Evolutionary conservation across 1,140 invertebrate species (phyloP), one percentile per base, ranked within the genome.

Genomic region (Drosophila takahashii): DNA sequence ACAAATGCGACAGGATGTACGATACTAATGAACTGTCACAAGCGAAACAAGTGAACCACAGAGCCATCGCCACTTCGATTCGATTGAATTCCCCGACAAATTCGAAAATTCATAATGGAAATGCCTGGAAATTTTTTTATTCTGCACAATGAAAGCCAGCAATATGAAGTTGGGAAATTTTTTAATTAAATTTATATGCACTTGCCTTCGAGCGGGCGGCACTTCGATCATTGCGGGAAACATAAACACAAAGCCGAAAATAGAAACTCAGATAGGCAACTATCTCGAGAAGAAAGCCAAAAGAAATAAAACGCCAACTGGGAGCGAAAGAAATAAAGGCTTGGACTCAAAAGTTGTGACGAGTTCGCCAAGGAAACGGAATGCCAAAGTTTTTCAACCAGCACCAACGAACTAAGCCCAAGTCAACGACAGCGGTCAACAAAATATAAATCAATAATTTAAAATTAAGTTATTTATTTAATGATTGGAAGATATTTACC

Each of bases 21-120:
- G 66, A 50, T 71, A 74, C 81, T 86, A 86, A 81, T 86, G 81
- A 86, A 81, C 81, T 81, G 77, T 70, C 81, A 74, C 16, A 10
- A 13, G 13, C 5, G 42, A 15, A 45, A 56, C 8, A 66, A 51
- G 9, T n/a, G 36, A 47, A 34, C 18, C 16, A n/a, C 57, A 47
- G 41, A 50, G 58, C n/a, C 27, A 65, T 36, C 26, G 64, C 57
- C 11, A 39, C 57, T 73, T 77, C 48, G 58, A 70, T 76, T 67
- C 39, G 39, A 66, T 64, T 79, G 22, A 27, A 51, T 13, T 15
- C 11, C 10, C 3, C 16, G 13, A 5, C 22, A 42, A 67, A 45
- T 74, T 58, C 13, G 18, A 37, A 67, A 61, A 37, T 47, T 57
- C 16, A 62, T 45, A 76, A 65, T 44, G 57, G 11, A 77, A 18